phyloP scores from a whole-genome alignment of 1,140 invertebrate genomes.

The Aphis gossypii region DNA sequence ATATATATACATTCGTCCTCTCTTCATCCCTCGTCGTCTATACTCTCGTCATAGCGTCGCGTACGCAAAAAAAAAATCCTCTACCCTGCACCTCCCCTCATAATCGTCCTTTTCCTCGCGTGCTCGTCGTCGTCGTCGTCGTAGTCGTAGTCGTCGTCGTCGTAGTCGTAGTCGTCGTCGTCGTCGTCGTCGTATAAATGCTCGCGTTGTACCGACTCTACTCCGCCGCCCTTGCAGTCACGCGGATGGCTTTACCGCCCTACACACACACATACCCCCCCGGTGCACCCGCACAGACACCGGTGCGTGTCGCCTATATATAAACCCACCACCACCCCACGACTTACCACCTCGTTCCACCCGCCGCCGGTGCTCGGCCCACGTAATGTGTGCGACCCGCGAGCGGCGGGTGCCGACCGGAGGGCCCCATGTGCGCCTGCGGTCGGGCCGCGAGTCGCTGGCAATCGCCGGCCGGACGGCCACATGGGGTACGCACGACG shows the following conservation, averaged over 20 bases:
- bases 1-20: neutral
- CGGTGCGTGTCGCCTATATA: neutral
- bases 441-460: constrained; percentile 24
- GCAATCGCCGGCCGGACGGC: constrained; percentile 27
- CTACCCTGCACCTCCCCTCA: neutral
- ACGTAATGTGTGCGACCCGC: neutral
- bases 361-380: neutral
- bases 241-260: neutral
- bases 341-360: neutral
- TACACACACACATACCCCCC: neutral
- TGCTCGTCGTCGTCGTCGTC: neutral
- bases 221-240: neutral
- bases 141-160: neutral
- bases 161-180: too few species aligned
- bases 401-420: neutral
- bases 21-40: too few species aligned
- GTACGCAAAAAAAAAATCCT: constrained; percentile 3
- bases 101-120: neutral
- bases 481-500: constrained; percentile 21
- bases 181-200: too few species aligned
- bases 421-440: constrained; percentile 15
- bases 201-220: too few species aligned
- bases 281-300: neutral
- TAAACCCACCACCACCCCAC: neutral
- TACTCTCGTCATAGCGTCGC: neutral